phyloP scores from a whole-genome alignment of 2,797 vertebrate species.

The Paguma larvata region DNA sequence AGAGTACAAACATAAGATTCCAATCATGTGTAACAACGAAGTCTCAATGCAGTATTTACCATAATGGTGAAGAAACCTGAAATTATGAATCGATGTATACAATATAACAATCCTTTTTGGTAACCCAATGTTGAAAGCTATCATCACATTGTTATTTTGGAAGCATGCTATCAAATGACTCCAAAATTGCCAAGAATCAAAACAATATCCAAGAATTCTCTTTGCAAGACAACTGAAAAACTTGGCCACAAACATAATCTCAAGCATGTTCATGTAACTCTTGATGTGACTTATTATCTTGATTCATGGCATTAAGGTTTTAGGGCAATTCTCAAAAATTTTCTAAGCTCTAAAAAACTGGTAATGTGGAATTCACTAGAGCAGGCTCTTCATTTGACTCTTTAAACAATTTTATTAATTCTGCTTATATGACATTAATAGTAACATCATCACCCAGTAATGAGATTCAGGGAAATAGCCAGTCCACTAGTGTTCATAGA shows the following conservation, averaged over 20 bases:
- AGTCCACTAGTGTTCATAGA: not conserved
- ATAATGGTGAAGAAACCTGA: conserved; percentile 55
- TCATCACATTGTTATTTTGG: conserved; percentile 67
- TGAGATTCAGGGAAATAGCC: not conserved
- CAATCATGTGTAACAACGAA: conserved; percentile 42
- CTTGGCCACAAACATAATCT: conserved; percentile 1
- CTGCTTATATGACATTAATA: not conserved
- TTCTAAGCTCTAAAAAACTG: conserved; percentile 19
- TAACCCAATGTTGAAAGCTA: conserved; percentile 67
- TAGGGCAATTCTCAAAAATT: conserved; percentile 9
- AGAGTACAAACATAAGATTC: conserved; percentile 59
- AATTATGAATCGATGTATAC: conserved; percentile 63
- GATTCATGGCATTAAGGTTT: conserved; percentile 8
- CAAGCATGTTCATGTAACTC: conserved; percentile 20
- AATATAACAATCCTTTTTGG: conserved; percentile 3
- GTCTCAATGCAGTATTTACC: conserved; percentile 34
- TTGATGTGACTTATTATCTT: conserved; percentile 7
- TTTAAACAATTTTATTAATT: conserved; percentile 48
- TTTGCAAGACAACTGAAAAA: conserved; percentile 62
- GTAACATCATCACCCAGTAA: not conserved
- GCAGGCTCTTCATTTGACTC: not conserved
- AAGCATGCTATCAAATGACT: conserved; percentile 63
- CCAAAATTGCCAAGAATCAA: conserved; percentile 70
- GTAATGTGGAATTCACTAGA: not conserved
- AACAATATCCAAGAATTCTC: conserved; percentile 64